Evolutionary conservation across 2,888 invertebrate species (phyloP).

Genomic region (Xestia c-nigrum): DNA sequence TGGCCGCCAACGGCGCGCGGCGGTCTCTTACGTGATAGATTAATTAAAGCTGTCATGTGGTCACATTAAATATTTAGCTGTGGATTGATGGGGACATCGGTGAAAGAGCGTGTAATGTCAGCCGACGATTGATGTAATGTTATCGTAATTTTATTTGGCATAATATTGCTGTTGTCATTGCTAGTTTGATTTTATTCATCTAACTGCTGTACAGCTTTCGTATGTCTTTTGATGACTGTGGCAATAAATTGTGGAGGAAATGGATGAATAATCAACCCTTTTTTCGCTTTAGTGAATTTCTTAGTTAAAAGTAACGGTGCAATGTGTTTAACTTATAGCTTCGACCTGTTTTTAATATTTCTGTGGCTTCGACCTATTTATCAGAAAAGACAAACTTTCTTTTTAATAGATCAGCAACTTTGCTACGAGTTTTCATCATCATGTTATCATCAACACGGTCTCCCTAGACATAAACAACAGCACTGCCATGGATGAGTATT

Average conservation of each 20-base stretch:
- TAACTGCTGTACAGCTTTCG: not conserved
- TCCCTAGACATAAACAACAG: conserved; percentile 21
- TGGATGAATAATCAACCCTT: not conserved
- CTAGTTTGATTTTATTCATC: not conserved
- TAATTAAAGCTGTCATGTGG: conserved; percentile 64
- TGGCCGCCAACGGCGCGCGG: conserved; percentile 56
- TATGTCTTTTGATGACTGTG: not conserved
- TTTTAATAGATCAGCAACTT: not conserved
- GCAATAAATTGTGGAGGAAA: not conserved
- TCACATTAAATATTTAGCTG: conserved; percentile 60
- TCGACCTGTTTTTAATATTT: too few species aligned
- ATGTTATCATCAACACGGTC: not conserved
- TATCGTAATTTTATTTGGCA: conserved; percentile 15
- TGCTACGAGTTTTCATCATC: not conserved
- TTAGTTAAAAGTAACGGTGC: not conserved
- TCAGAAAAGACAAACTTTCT: not conserved
- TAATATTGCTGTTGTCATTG: conserved; percentile 5
- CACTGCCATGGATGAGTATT: conserved; percentile 44
- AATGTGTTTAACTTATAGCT: not conserved
- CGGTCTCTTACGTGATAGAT: conserved; percentile 53
- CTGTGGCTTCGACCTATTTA: not conserved
- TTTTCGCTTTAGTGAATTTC: not conserved
- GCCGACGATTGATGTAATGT: conserved; percentile 26
- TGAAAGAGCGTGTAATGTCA: conserved; percentile 35
- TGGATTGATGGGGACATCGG: conserved; percentile 55